These are phyloP conservation scores for Triplophysa yarkandensis DNA, from an alignment of 2,797 vertebrate species.

Conservation along the genomic window DNA sequence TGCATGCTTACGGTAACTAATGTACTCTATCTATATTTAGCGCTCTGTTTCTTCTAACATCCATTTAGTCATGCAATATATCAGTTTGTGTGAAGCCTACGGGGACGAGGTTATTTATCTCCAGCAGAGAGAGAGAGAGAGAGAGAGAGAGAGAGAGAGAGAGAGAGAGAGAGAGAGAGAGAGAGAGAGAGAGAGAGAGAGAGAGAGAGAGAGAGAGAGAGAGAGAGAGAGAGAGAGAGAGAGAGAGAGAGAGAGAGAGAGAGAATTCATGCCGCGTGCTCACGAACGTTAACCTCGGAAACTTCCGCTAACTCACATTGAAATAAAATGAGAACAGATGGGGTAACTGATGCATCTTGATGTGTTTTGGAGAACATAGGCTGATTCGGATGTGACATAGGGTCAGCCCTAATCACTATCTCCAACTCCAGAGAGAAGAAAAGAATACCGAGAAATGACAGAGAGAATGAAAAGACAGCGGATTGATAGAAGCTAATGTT, in stretches of 20 bases:
- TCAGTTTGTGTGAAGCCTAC: not conserved
- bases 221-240: not conserved
- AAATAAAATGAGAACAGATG: constrained; percentile 42
- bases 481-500: constrained; percentile 32
- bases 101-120: not conserved
- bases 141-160: not conserved
- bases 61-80: not conserved
- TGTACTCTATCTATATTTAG: constrained; percentile 7
- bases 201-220: not conserved
- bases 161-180: not conserved
- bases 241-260: not conserved
- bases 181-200: not conserved
- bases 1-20: constrained; percentile 16
- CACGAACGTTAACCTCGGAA: constrained; percentile 16
- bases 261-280: not conserved
- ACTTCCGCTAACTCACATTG: constrained; percentile 14
- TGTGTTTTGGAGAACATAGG: constrained; percentile 9
- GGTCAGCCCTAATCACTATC: not conserved
- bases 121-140: not conserved
- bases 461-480: not conserved
- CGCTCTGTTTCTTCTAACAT: not conserved
- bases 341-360: constrained; percentile 10
- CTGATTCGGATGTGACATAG: not conserved
- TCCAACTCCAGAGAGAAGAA: not conserved
- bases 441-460: constrained; percentile 1